Evolutionary conservation across 2,888 invertebrate species (phyloP), one percentile per base, ranked within the genome.

Genomic region (Mycalesis mineus): DNA sequence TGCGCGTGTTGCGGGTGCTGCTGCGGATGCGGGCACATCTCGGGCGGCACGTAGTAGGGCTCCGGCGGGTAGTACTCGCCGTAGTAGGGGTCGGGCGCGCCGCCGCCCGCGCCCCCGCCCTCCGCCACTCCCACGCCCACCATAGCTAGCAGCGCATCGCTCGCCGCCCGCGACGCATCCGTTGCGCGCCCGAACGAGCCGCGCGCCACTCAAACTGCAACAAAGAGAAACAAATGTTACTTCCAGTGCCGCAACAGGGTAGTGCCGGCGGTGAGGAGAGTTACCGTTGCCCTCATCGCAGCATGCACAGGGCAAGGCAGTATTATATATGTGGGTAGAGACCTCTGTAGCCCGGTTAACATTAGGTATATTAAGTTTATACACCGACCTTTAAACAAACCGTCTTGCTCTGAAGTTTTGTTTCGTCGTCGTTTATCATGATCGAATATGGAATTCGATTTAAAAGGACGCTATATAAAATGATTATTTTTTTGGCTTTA

Each of bases 1-100:
- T 91, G 91, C 68, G 88, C 85, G 71, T 88, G 92, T 79, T 90
- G 92, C 33, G 88, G 92, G 74, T 93, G 93, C 78, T 87, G 87
- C 68, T 91, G 91, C 62, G 93, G 92, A 63, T 88, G 88, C 66
- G 92, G 92, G 73, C 93, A 93, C 84, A 92, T 89, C 76, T 92
- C 92, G 64, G 81, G 84, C 65, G 88, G 84, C 73, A 88, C 84
- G 81, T 87, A 92, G 82, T 91, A 92, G 73, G 89, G 89, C 69
- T 91, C 91, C 50, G 82, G 78, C 66, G 90, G 90, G 82, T 92
- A 92, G 80, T 92, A 92, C 77, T 91, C 91, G 75, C 91, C 91
- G 80, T 87, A 87, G 78, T 88, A 84, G 69, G 80, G 81, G 70
- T 82, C 84, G 69, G 81, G 81, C 69, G 79, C 81, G 78, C 82